phyloP scores from a whole-genome alignment of 2,888 invertebrate genomes.

The Meiosimyza decipiens region DNA sequence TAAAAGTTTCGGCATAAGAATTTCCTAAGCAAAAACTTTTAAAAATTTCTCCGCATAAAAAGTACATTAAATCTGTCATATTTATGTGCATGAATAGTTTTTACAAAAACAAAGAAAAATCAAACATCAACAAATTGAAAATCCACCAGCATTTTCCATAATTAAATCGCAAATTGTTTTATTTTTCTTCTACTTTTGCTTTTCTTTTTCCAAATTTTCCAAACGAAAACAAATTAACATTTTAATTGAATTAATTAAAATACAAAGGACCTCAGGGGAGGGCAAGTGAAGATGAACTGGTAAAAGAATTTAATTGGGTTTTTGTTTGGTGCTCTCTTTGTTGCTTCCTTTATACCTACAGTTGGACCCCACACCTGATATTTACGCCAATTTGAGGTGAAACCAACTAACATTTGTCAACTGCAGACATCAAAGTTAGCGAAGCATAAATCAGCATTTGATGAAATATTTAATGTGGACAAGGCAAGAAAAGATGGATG shows the following conservation, averaged over 20 bases:
- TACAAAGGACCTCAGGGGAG: background rate
- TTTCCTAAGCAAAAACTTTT: too few relatives aligned
- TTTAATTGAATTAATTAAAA: slow-evolving; percentile 29
- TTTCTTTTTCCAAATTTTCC: background rate
- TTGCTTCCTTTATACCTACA: too few relatives aligned
- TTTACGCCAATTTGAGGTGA: too few relatives aligned
- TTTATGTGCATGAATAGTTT: too few relatives aligned
- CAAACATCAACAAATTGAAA: background rate
- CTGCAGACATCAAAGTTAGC: background rate
- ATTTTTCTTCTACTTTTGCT: background rate
- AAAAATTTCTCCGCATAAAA: too few relatives aligned
- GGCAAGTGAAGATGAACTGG: background rate
- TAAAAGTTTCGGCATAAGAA: too few relatives aligned
- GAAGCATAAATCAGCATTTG: slow-evolving; percentile 18
- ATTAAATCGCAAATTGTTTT: slow-evolving; percentile 10
- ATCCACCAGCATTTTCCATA: slow-evolving; percentile 19
- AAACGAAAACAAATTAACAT: slow-evolving; percentile 25
- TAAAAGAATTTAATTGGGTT: background rate
- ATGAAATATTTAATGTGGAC: slow-evolving; percentile 15
- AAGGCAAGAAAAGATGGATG: too few relatives aligned
- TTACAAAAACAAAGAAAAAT: too few relatives aligned
- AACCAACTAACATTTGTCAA: background rate
- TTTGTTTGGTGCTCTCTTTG: background rate
- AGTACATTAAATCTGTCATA: too few relatives aligned
- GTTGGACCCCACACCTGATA: too few relatives aligned